Percentiles rank a stretch among this genome's conserved stretches.
Conservation (phyloP, 2,797 vertebrate genomes). For the Sebastolobus altivelis region DNA sequence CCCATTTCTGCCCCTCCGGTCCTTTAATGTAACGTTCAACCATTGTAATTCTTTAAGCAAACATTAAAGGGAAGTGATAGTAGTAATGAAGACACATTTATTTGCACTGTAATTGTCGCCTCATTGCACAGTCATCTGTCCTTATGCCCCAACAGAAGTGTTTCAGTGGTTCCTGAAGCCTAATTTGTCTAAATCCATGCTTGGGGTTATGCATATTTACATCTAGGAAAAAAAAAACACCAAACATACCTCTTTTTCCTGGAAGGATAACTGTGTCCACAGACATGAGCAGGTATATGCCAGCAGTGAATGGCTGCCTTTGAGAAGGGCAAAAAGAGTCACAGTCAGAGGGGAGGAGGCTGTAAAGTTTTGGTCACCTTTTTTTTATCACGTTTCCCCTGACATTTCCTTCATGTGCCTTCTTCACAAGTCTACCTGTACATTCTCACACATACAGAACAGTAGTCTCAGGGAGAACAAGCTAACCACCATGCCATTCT, state of each 20-base stretch:
- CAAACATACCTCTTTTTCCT: conserved; percentile 89
- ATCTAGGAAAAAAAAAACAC: not conserved
- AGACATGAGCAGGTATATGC: conserved; percentile 97
- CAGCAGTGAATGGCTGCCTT: conserved; percentile 96
- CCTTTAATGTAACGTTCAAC: not conserved
- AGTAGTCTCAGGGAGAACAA: not conserved
- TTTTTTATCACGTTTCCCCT: not conserved
- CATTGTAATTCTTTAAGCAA: not conserved
- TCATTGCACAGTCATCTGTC: not conserved
- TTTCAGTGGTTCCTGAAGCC: not conserved
- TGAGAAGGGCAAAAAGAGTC: conserved; percentile 39
- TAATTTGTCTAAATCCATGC: not conserved
- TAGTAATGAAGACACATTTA: not conserved
- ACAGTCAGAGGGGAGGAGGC: not conserved
- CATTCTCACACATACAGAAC: not conserved
- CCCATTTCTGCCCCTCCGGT: not conserved
- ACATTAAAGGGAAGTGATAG: not conserved
- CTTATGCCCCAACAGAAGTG: not conserved
- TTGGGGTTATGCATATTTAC: not conserved
- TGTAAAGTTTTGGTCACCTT: not conserved
- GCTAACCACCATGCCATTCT: not conserved
- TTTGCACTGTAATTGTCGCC: not conserved
- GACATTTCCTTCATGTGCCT: not conserved
- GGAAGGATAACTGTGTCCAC: conserved; percentile 92
- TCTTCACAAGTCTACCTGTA: not conserved